These are phyloP conservation scores for Polydrusus cervinus DNA, from an alignment of 2,888 invertebrate genomes.

Conservation along the genomic window DNA sequence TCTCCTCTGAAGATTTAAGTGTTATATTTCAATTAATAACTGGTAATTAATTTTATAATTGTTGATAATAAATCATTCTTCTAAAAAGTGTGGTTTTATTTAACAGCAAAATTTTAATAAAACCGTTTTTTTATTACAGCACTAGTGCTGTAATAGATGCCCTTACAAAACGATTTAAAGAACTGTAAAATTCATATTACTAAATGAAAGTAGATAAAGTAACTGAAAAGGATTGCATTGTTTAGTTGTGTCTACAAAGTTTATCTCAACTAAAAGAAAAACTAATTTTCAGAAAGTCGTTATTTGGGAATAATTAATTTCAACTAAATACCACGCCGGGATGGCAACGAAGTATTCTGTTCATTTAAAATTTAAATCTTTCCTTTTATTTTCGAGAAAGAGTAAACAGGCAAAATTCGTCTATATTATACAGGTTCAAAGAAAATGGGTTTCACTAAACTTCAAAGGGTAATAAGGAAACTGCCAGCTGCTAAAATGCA, in stretches of 20 bases:
- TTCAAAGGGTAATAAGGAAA: slow-evolving; percentile 29
- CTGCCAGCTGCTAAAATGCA: slow-evolving; percentile 16
- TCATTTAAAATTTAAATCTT: slow-evolving; percentile 41
- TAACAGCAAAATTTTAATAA: no score
- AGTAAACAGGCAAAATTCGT: slow-evolving; percentile 33
- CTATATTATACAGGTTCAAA: slow-evolving; percentile 28
- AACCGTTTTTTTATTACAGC: no score
- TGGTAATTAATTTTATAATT: no score
- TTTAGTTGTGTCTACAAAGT: slow-evolving; percentile 1
- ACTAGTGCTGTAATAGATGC: no score
- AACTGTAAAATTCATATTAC: no score
- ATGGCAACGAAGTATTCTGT: slow-evolving; percentile 27
- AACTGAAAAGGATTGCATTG: no score
- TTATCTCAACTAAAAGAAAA: slow-evolving; percentile 5
- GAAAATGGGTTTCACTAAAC: slow-evolving; percentile 30
- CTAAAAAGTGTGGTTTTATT: no score
- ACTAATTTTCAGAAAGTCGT: slow-evolving; percentile 8
- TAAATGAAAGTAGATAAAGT: no score
- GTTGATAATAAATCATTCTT: no score
- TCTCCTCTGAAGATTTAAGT: no score
- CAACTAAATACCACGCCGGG: slow-evolving; percentile 26
- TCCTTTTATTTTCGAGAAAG: slow-evolving; percentile 36
- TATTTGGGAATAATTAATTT: slow-evolving; percentile 35
- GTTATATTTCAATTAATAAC: no score
- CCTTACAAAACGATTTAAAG: no score